Conservation (phyloP, 2,113 vertebrate genomes). For the Stegastes partitus region DNA sequence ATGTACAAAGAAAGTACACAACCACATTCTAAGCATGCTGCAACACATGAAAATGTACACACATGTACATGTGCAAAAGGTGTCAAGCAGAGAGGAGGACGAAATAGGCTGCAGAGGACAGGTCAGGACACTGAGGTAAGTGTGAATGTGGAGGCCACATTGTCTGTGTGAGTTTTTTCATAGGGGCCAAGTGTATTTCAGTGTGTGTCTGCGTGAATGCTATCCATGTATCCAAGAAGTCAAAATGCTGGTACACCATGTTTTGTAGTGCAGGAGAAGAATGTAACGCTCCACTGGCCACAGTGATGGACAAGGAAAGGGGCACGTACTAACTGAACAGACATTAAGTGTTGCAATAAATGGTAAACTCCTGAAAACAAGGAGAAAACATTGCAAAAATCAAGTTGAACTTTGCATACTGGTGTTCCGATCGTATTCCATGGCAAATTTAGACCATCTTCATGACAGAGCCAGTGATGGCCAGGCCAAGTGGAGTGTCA, state of each 20-base stretch:
- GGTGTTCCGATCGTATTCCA: neutral
- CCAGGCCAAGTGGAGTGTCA: neutral
- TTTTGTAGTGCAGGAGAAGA: slow-evolving; percentile 4
- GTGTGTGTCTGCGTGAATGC: slow-evolving; percentile 11
- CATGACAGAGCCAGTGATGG: neutral
- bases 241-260: slow-evolving; percentile 15
- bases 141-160: slow-evolving; percentile 24
- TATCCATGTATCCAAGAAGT: slow-evolving; percentile 12
- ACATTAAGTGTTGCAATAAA: neutral
- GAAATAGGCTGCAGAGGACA: slow-evolving; percentile 29
- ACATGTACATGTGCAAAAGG: neutral
- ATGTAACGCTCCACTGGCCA: neutral
- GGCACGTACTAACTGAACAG: neutral
- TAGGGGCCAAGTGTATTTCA: neutral
- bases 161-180: slow-evolving; percentile 8
- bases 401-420: neutral
- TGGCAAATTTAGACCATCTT: neutral
- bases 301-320: neutral
- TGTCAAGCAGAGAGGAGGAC: slow-evolving; percentile 18
- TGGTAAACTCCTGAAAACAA: neutral
- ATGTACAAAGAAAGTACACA: slow-evolving; percentile 21
- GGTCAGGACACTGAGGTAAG: slow-evolving; percentile 16
- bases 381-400: neutral
- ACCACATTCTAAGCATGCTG: neutral
- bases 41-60: neutral